A percentile compares a stretch with the other conserved stretches of the same genome.
Conservation (phyloP, 2,797 vertebrate species). For the Lates japonicus region DNA sequence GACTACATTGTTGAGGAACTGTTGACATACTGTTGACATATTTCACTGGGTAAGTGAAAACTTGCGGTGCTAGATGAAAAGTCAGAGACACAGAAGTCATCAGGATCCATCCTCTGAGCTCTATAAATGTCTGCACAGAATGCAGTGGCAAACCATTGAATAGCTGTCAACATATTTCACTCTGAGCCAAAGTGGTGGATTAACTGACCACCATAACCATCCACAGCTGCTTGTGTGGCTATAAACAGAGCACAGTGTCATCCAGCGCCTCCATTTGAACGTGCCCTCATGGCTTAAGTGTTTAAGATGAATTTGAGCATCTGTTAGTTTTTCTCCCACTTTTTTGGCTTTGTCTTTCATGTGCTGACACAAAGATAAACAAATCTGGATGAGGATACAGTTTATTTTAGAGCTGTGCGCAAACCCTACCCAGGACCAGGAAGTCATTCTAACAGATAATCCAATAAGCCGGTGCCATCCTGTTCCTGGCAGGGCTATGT, state of each 20-base stretch:
- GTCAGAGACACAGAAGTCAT: not conserved
- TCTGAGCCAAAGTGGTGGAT: not conserved
- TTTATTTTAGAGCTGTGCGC: slow-evolving; percentile 44
- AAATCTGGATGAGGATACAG: slow-evolving; percentile 52
- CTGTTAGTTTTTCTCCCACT: slow-evolving; percentile 20
- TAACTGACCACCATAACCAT: slow-evolving; percentile 6
- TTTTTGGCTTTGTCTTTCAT: slow-evolving; percentile 24
- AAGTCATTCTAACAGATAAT: slow-evolving; percentile 74
- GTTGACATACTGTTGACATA: not conserved
- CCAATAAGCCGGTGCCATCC: slow-evolving; percentile 74
- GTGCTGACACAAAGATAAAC: slow-evolving; percentile 53
- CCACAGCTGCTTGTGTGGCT: not conserved
- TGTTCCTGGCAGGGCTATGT: slow-evolving; percentile 69
- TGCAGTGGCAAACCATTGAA: not conserved
- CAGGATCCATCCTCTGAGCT: not conserved
- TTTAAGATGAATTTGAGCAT: slow-evolving; percentile 18
- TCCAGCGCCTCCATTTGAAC: slow-evolving; percentile 11
- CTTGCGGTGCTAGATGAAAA: not conserved
- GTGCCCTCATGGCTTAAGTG: slow-evolving; percentile 1
- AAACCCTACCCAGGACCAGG: slow-evolving; percentile 65
- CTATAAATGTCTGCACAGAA: not conserved
- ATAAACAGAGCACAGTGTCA: slow-evolving; percentile 7
- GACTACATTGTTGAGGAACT: not conserved
- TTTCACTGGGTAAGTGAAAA: not conserved
- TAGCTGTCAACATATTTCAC: not conserved